phyloP scores from a whole-genome alignment of 2,113 vertebrate species.

The Cyprinodon variegatus region DNA sequence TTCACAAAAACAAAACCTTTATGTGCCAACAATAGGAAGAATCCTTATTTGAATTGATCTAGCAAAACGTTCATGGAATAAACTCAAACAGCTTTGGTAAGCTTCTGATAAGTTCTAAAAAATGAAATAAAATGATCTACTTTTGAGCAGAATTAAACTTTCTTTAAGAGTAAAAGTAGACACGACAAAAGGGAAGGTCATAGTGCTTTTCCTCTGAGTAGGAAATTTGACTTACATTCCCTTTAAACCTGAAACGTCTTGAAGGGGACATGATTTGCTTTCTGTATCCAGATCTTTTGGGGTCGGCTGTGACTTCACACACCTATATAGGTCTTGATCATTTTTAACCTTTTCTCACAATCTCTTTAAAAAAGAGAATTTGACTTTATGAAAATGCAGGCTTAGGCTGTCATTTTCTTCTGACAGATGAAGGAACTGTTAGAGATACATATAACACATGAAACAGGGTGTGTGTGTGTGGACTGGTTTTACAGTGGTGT shows the following conservation, averaged over 20 bases:
- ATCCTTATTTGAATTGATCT: neutral
- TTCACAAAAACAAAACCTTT: neutral
- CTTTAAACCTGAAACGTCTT: neutral
- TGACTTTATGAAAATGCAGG: slow-evolving; percentile 5
- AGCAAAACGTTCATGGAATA: neutral
- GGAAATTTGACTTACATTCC: neutral
- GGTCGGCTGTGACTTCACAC: neutral
- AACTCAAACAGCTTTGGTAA: neutral
- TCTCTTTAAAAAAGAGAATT: neutral
- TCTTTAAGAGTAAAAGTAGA: neutral
- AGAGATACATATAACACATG: slow-evolving; percentile 55
- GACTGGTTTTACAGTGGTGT: too few relatives aligned
- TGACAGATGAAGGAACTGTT: slow-evolving; percentile 22
- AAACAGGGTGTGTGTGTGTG: slow-evolving; percentile 40
- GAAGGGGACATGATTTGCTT: neutral
- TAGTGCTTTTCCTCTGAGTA: neutral
- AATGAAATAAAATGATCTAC: neutral
- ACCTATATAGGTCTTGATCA: neutral
- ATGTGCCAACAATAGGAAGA: too few relatives aligned
- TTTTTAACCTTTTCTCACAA: neutral
- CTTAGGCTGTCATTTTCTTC: slow-evolving; percentile 7
- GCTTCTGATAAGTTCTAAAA: neutral
- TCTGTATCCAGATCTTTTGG: neutral
- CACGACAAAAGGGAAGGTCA: neutral
- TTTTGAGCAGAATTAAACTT: neutral